Evolutionary conservation across 1,140 invertebrate species (phyloP).

Genomic region (Pentalonia nigronervosa): DNA sequence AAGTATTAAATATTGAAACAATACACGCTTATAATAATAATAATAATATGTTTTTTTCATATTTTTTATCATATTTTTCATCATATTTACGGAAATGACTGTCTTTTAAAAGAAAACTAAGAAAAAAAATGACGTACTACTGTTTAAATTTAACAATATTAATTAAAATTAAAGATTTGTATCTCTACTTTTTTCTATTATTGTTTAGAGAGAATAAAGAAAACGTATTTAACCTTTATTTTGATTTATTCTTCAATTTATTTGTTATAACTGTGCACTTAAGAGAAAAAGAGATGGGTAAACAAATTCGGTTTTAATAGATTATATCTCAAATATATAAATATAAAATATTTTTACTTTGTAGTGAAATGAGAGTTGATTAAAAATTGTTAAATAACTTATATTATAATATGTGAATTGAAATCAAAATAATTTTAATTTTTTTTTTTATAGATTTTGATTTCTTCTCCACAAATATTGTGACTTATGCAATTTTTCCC

Average conservation of each 20-base stretch:
- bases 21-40: neutral
- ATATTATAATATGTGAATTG: neutral
- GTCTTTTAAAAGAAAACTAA: neutral
- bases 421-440: neutral
- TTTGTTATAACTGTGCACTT: neutral
- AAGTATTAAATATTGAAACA: neutral
- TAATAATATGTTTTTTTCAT: neutral
- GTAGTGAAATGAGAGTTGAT: neutral
- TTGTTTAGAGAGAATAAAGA: too few species aligned
- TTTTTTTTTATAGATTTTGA: neutral
- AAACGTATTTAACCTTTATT: neutral
- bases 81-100: neutral
- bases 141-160: neutral
- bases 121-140: neutral
- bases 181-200: too few species aligned
- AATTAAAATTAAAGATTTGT: neutral
- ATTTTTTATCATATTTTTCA: neutral
- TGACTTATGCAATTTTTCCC: too few species aligned
- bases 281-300: neutral
- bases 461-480: neutral
- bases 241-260: neutral
- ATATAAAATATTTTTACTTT: neutral
- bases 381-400: neutral
- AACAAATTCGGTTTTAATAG: neutral
- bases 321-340: neutral